phyloP scores from a whole-genome alignment of 2,113 vertebrate species.

The Elanoides forficatus region DNA sequence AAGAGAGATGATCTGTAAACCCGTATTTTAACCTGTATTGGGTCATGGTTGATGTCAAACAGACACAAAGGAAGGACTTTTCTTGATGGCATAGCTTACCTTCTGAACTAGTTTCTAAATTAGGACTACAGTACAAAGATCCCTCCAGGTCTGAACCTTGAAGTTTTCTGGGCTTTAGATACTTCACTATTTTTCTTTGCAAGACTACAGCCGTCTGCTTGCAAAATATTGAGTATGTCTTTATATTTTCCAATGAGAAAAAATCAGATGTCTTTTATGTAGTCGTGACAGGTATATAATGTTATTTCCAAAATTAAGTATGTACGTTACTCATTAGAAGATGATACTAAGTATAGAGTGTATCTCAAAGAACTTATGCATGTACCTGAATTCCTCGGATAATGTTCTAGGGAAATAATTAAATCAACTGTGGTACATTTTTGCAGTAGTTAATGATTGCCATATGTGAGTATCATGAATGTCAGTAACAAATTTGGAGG shows the following conservation, averaged over 20 bases:
- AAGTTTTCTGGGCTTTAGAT: neutral
- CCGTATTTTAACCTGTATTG: neutral
- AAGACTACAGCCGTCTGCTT: neutral
- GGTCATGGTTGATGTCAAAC: neutral
- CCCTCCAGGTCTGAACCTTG: neutral
- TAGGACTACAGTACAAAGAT: neutral
- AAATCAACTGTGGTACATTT: neutral
- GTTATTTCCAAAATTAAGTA: neutral
- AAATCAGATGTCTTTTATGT: neutral
- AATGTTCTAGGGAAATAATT: neutral
- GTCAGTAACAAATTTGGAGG: neutral
- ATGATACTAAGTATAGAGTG: neutral
- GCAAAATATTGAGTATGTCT: neutral
- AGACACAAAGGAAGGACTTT: neutral
- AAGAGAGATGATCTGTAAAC: neutral
- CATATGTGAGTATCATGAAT: constrained; percentile 4
- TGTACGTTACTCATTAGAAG: neutral
- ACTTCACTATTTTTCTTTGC: neutral
- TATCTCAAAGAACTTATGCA: neutral
- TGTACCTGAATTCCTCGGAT: constrained; percentile 5
- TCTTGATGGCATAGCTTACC: neutral
- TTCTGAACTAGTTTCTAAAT: neutral
- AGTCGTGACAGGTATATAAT: neutral
- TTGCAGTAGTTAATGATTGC: constrained; percentile 20
- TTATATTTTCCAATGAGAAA: neutral